These are phyloP conservation scores for Agriopis marginaria DNA, from an alignment of 2,888 invertebrate species.

Conservation along the genomic window DNA sequence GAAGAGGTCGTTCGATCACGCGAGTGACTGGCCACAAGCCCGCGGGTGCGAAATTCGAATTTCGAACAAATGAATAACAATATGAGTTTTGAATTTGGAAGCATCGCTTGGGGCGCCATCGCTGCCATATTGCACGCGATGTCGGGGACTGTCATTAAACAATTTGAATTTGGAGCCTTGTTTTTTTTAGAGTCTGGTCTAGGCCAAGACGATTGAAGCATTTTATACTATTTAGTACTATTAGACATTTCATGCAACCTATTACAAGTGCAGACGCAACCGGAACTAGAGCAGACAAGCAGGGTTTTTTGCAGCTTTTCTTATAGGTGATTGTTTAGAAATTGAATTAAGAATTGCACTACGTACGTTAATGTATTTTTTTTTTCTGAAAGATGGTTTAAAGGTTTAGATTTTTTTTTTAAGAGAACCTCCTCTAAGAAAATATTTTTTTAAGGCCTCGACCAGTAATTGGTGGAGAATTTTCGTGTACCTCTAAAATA, in stretches of 20 bases:
- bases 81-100: slow-evolving; percentile 67
- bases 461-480: not conserved
- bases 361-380: too few relatives aligned
- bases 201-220: slow-evolving; percentile 15
- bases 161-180: slow-evolving; percentile 37
- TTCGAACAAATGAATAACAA: slow-evolving; percentile 42
- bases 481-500: too few relatives aligned
- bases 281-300: slow-evolving; percentile 23
- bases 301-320: not conserved
- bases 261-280: slow-evolving; percentile 11
- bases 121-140: slow-evolving; percentile 78
- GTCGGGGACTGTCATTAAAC: slow-evolving; percentile 51
- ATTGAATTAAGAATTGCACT: too few relatives aligned
- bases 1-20: slow-evolving; percentile 63
- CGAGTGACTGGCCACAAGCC: slow-evolving; percentile 54
- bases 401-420: too few relatives aligned
- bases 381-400: too few relatives aligned
- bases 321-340: too few relatives aligned
- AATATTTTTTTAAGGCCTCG: too few relatives aligned
- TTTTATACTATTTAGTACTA: slow-evolving; percentile 4
- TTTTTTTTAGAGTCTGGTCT: slow-evolving; percentile 26
- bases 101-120: slow-evolving; percentile 62
- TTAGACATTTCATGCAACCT: not conserved
- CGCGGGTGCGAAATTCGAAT: slow-evolving; percentile 49
- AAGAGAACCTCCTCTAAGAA: too few relatives aligned